These are phyloP conservation scores for Maniola jurtina DNA, from an alignment of 1,140 invertebrate species.

Conservation along the genomic window DNA sequence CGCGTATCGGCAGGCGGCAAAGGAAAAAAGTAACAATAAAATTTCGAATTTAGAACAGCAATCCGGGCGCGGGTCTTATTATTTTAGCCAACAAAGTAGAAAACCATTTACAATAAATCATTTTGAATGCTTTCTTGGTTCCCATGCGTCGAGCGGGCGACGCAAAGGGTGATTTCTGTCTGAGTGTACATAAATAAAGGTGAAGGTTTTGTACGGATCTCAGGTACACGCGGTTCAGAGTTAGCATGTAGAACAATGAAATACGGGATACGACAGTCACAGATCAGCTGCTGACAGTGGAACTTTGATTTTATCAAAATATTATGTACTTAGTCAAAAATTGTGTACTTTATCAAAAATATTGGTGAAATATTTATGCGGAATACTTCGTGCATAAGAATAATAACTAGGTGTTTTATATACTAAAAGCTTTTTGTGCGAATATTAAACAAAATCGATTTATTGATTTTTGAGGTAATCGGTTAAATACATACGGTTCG, in stretches of 20 bases:
- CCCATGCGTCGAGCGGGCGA: slow-evolving; percentile 70
- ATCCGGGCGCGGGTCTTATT: slow-evolving; percentile 68
- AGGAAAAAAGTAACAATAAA: slow-evolving; percentile 72
- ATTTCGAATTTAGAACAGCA: slow-evolving; percentile 74
- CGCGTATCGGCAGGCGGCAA: slow-evolving; percentile 55
- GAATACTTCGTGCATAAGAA: too few relatives aligned
- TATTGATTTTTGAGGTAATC: too few relatives aligned
- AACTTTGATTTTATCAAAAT: neutral
- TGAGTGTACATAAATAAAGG: slow-evolving; percentile 76
- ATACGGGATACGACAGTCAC: slow-evolving; percentile 42
- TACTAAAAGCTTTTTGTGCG: too few relatives aligned
- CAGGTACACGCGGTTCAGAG: slow-evolving; percentile 64
- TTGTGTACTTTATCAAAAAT: too few relatives aligned
- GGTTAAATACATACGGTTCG: too few relatives aligned
- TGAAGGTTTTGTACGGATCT: slow-evolving; percentile 70
- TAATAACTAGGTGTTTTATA: too few relatives aligned
- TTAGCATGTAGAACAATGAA: slow-evolving; percentile 45
- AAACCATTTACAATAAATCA: slow-evolving; percentile 79
- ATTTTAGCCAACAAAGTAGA: slow-evolving; percentile 79
- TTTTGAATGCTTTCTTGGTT: slow-evolving; percentile 76
- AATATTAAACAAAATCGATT: too few relatives aligned
- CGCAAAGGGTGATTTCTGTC: slow-evolving; percentile 77
- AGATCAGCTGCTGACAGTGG: slow-evolving; percentile 19
- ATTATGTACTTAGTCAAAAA: too few relatives aligned
- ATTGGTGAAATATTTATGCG: too few relatives aligned